These are phyloP conservation scores for Hyles euphorbiae DNA, from an alignment of 1,140 invertebrate species.

Conservation along the genomic window DNA sequence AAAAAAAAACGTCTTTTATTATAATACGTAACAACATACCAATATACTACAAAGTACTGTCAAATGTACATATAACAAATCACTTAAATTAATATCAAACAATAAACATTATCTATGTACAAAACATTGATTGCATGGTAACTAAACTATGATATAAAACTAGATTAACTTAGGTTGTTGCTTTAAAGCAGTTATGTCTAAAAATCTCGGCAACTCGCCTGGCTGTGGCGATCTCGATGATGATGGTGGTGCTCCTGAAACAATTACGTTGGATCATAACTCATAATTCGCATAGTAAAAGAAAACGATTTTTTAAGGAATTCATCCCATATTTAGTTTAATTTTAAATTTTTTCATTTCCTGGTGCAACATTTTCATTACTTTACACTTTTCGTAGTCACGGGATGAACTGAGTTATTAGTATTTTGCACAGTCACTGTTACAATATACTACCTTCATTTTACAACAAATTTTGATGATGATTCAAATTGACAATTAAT, in stretches of 20 bases:
- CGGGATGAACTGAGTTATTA: too few species aligned
- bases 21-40: neutral
- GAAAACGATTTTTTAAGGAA: neutral
- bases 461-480: too few species aligned
- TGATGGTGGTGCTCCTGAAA: conserved; percentile 32
- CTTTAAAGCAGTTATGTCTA: conserved; percentile 80
- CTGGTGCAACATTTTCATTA: too few species aligned
- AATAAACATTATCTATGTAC: neutral
- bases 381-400: too few species aligned
- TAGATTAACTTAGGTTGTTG: conserved; percentile 80
- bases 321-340: neutral
- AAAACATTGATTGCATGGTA: neutral
- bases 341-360: neutral
- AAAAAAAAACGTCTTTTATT: conserved; percentile 44
- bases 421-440: too few species aligned
- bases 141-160: conserved; percentile 7
- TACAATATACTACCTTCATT: too few species aligned
- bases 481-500: too few species aligned
- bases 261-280: neutral
- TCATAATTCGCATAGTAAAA: neutral
- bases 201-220: conserved; percentile 74
- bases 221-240: conserved; percentile 25
- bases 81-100: neutral
- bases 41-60: neutral
- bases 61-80: too few species aligned